Conservation (phyloP, 1,140 invertebrate species). For the Metaphire vulgaris region DNA sequence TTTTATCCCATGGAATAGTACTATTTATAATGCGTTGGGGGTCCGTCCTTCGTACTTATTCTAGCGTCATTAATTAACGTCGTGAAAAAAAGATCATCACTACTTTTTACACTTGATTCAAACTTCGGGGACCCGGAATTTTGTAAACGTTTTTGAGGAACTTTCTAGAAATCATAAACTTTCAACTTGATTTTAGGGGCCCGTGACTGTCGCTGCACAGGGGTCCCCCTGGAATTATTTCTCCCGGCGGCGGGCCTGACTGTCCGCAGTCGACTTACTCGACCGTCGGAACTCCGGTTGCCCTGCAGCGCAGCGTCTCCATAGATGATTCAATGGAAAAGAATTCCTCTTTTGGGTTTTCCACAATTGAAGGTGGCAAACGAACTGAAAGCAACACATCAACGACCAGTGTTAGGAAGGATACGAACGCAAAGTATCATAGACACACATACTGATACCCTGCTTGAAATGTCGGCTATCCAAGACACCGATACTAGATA, state of each 20-base stretch:
- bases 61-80: no score
- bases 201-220: not conserved
- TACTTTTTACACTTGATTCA: no score
- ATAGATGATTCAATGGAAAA: not conserved
- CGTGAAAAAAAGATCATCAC: not conserved
- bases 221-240: not conserved
- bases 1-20: no score
- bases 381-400: constrained; percentile 17
- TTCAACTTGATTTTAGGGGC: not conserved
- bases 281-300: not conserved
- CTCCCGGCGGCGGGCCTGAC: no score
- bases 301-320: not conserved
- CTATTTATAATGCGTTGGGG: no score
- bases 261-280: not conserved
- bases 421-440: no score
- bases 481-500: no score
- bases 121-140: not conserved
- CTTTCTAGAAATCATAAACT: no score
- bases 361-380: not conserved
- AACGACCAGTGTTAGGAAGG: no score
- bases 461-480: no score
- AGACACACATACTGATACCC: no score
- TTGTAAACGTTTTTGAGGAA: not conserved
- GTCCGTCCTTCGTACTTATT: no score
- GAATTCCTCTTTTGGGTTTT: not conserved